These are phyloP conservation scores for Saccopteryx bilineata DNA, from an alignment of 2,113 vertebrate species.

Conservation along the genomic window DNA sequence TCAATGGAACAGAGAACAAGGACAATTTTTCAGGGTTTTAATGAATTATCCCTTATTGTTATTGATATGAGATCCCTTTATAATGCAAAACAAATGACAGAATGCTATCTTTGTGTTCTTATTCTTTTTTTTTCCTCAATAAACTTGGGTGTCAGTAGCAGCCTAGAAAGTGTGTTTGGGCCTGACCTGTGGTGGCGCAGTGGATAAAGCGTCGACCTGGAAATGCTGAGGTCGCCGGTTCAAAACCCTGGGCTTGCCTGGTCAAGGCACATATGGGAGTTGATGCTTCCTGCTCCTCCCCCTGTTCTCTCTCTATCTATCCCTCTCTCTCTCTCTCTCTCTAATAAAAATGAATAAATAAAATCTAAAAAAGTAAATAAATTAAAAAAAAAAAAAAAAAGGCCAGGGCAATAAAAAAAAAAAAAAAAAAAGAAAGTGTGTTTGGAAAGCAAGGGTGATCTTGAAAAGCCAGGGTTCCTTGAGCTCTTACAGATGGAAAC, in stretches of 20 bases:
- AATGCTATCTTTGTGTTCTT: slow-evolving; percentile 31
- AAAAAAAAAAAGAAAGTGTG: neutral
- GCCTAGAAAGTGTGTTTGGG: neutral
- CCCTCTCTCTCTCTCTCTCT: too few relatives aligned
- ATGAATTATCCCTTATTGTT: slow-evolving; percentile 75
- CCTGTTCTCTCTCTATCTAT: too few relatives aligned
- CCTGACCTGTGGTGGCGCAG: too few relatives aligned
- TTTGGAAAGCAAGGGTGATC: neutral
- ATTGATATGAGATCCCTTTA: slow-evolving; percentile 58
- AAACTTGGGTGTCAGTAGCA: neutral
- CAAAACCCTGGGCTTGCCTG: too few relatives aligned
- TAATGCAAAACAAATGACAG: slow-evolving; percentile 53
- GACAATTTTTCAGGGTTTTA: slow-evolving; percentile 56
- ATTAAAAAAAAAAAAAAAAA: too few relatives aligned
- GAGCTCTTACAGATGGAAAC: neutral
- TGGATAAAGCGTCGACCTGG: too few relatives aligned
- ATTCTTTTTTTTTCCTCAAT: neutral
- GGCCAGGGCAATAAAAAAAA: too few relatives aligned
- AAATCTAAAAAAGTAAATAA: too few relatives aligned
- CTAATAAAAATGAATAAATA: too few relatives aligned
- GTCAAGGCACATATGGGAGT: too few relatives aligned
- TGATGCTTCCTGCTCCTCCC: too few relatives aligned
- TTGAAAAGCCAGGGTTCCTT: neutral
- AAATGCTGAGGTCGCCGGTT: too few relatives aligned
- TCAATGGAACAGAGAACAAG: slow-evolving; percentile 23